Evolutionary conservation across 64 coral and sea anemone species (phyloP).

Genomic region (Stichodactyla helianthus): DNA sequence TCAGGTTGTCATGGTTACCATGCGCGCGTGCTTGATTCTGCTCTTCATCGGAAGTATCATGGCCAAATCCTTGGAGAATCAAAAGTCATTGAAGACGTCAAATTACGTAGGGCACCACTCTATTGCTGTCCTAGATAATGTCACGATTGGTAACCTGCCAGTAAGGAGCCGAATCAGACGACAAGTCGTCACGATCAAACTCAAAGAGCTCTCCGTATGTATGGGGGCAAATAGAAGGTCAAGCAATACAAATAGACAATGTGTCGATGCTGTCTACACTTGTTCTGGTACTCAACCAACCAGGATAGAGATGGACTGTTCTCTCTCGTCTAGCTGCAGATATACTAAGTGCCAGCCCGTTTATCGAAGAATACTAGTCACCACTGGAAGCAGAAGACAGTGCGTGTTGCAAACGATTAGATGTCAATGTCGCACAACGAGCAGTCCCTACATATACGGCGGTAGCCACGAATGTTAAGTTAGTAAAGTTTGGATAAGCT

Average conservation of each 20-base stretch:
- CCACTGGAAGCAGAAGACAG: not conserved
- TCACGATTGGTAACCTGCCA: not conserved
- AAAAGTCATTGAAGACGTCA: not conserved
- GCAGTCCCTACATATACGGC: too few relatives aligned
- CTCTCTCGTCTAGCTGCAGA: not conserved
- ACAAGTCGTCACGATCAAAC: not conserved
- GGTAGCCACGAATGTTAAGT: too few relatives aligned
- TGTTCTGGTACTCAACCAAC: not conserved
- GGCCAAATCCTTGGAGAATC: not conserved
- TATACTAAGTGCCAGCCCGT: not conserved
- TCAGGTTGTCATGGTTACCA: not conserved
- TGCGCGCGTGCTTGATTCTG: not conserved
- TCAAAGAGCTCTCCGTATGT: not conserved
- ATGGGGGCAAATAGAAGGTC: not conserved
- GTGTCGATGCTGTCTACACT: not conserved
- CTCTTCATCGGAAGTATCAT: not conserved
- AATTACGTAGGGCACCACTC: not conserved
- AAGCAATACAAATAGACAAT: not conserved
- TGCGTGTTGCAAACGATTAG: not conserved
- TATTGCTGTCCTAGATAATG: not conserved
- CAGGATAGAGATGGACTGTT: not conserved
- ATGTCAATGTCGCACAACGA: not conserved
- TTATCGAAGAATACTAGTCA: not conserved
- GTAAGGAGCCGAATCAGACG: not conserved
- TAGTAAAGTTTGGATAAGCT: too few relatives aligned